These are phyloP conservation scores for Drepana falcataria DNA, from an alignment of 2,888 invertebrate genomes.

Conservation along the genomic window DNA sequence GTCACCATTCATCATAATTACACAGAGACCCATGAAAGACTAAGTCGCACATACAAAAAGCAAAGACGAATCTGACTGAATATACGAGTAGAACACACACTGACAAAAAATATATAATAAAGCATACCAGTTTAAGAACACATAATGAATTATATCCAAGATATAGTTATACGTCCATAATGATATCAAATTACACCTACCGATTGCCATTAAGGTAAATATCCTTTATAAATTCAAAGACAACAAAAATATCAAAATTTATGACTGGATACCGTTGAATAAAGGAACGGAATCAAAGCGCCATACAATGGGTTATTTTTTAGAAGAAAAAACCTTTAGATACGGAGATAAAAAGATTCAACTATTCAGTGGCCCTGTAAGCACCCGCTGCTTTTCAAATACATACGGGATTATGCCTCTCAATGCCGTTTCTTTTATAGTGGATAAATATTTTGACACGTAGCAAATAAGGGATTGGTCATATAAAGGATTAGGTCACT, in stretches of 20 bases:
- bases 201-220: constrained; percentile 74
- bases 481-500: constrained; percentile 41
- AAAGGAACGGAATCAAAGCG: constrained; percentile 73
- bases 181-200: constrained; percentile 74
- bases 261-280: constrained; percentile 70
- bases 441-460: constrained; percentile 72
- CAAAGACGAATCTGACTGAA: constrained; percentile 19
- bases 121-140: constrained; percentile 33
- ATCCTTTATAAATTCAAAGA: constrained; percentile 73
- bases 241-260: constrained; percentile 73
- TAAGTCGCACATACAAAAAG: constrained; percentile 23
- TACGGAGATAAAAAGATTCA: constrained; percentile 63
- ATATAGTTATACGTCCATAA: constrained; percentile 51
- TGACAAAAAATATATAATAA: constrained; percentile 7
- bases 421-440: constrained; percentile 51
- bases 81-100: background rate
- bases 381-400: constrained; percentile 76
- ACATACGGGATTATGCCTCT: constrained; percentile 67
- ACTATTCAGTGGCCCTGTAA: constrained; percentile 62
- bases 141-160: constrained; percentile 53
- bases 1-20: constrained; percentile 55
- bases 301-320: constrained; percentile 62
- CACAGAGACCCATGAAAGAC: constrained; percentile 35
- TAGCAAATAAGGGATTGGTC: constrained; percentile 49
- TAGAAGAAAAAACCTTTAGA: constrained; percentile 53